Base-by-base conservation (phyloP, 2,888 invertebrate genomes). In the Drosophila greeni region DNA sequence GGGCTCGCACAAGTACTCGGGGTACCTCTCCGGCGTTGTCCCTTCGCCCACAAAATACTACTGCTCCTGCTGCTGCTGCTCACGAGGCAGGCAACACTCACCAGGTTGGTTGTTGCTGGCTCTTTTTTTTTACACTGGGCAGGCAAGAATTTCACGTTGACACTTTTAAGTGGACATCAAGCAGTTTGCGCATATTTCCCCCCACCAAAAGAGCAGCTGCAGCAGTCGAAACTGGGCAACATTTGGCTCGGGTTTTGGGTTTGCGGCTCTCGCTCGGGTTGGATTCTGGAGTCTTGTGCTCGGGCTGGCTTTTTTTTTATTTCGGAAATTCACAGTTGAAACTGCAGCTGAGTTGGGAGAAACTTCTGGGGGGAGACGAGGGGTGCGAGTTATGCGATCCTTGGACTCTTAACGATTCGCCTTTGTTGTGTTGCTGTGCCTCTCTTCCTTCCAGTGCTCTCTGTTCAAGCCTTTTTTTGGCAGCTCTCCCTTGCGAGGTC, bases 131-230 rank as follows among this genome's bases (percentile, higher is more conserved):
- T 8, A 29, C 43, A 9, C 40, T 52, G 78, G 70, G 65, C 75
- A 76, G 76, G 73, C 79, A 82, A 79, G 86, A 82, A 86, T 86
- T 85, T 86, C 66, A 78, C 75, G 85, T 83, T 86, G 86, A 86
- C 86, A 86, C 86, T 85, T 86, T 85, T 85, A 86, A 86, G 84
- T 86, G 86, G 82, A 84, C 82, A 83, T 85, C 84, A 85, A 84
- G 75, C 76, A 83, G 85, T 81, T 81, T 82, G 80, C 80, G 81
- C 78, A 81, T 81, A 82, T 78, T 75, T 81, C 47, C 58, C 49
- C 57, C 47, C 53, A 26, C 52, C 58, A 31, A 11, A 14, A 57
- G 56, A 72, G 73, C 72, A 73, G 75, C 70, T 65, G 68, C 69
- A 67, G 43, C 60, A 45, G 56, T 43, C 43, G 34, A 45, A 43